Base-by-base conservation (phyloP, 2,888 invertebrate genomes). In the Crossocerus cetratus region DNA sequence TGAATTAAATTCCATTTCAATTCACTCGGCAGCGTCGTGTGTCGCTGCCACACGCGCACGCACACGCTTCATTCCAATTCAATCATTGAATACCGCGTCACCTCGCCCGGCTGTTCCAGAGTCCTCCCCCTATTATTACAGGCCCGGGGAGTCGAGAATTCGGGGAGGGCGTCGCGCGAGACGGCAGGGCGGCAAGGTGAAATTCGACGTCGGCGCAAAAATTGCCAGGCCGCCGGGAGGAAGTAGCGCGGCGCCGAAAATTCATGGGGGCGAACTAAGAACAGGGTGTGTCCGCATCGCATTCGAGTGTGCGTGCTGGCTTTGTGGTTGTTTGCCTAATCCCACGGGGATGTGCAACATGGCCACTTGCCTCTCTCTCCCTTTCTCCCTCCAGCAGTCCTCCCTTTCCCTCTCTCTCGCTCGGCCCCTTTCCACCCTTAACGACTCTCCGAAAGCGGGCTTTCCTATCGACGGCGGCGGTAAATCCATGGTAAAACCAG, bases 211-310 rank as follows among this genome's bases (percentile, higher is more conserved):
- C 1, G 8, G 5, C 8, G 1, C 32, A 32, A 32, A 32, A 32
- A 32, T 32, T 32, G 32, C 32, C 32, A 5, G 1, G 8, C 11
- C 8, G 32, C 32, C 8, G 32, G 11, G 3, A 49, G 16, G 49
- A 49, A 49, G 14, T 49, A 3, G 62, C 54, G 56, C 57, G 53
- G 68, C 55, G 58, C 69, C 18, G 69, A 21, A 59, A 80, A 78
- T 76, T 81, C 66, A 49, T 58, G 55, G 21, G 49, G 66, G 14
- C n/a, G 42, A 49, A 57, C 61, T 21, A 63, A 65, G 61, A 61
- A 57, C 61, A 81, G 81, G 81, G 81, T 79, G 82, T 81, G 81
- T 77, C 75, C 72, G 73, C 32, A 32, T 4, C 32, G 32, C 32
- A 77, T 75, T 79, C 73, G 69, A 74, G 72, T 74, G 67, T 72